Evolutionary conservation across 2,113 vertebrate genomes (phyloP), one percentile per base, ranked within the genome.

Genomic region (Vimba vimba): DNA sequence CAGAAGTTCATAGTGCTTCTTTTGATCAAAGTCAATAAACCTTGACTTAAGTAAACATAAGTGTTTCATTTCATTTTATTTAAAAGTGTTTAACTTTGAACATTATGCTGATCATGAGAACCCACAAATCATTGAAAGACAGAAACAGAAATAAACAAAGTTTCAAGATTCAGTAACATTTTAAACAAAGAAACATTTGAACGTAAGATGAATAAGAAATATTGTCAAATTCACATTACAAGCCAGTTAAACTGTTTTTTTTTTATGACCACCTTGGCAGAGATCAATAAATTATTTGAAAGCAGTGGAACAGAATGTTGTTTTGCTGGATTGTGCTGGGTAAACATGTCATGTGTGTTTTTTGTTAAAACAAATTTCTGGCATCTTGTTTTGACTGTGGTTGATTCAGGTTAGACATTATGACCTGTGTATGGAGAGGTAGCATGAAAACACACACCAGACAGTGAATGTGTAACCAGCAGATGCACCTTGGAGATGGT

Each of bases 271-370:
- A 88, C 39, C 59, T 87, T 86, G 86, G 81, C 52, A 11, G 33
- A 79, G 77, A 87, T 83, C 82, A 89, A 90, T 90, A 90, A 87
- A 88, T 52, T 43, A 74, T 83, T 60, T 87, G 82, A 87, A 78
- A 89, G 80, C 81, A 88, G 83, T 76, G 77, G 87, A 69, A 84
- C 62, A 74, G 11, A 74, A 47, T 2, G 77, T 39, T 78, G 69
- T 66, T 86, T 79, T 33, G 75, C 52, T 75, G 79, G 59, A 45
- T 59, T 39, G 73, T 76, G 47, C 71, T 85, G 85, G 52, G 83
- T 92, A 92, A 93, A 92, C 90, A 94, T 79, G 87, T 86, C 88
- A 79, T 39, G 27, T 47, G 74, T 45, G 6, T 81, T 78, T 4
- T 82, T 83, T 83, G 75, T 87, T 76, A 13, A 90, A 89, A 47